Percentiles rank a stretch among this genome's conserved stretches.
Conservation (phyloP, 2,888 invertebrate genomes). For the Trimorus sp. region DNA sequence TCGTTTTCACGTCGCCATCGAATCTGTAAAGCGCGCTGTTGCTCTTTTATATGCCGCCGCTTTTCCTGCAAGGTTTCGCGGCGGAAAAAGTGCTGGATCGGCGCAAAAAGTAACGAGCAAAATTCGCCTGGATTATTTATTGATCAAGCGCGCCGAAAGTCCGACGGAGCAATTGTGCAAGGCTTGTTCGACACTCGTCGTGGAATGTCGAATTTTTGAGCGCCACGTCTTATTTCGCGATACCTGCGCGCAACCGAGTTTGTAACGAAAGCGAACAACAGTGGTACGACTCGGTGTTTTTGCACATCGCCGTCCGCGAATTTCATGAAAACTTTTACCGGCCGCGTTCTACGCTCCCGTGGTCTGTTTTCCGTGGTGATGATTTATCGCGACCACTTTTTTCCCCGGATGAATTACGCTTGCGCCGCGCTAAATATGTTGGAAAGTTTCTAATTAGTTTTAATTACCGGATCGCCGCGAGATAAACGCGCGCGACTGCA, state of each 20-base stretch:
- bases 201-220: too few species aligned
- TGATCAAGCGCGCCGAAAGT: too few species aligned
- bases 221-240: constrained; percentile 26
- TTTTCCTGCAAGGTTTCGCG: too few species aligned
- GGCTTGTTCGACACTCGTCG: too few species aligned
- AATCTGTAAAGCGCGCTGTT: too few species aligned
- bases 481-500: not conserved
- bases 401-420: constrained; percentile 24
- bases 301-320: constrained; percentile 36
- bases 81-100: too few species aligned
- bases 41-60: too few species aligned
- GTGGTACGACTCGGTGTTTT: constrained; percentile 35
- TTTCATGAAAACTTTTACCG: constrained; percentile 42
- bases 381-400: constrained; percentile 31
- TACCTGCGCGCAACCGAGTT: constrained; percentile 47
- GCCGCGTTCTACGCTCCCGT: constrained; percentile 27
- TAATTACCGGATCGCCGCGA: constrained; percentile 10
- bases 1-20: too few species aligned
- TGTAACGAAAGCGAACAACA: constrained; percentile 49
- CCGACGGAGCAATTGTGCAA: too few species aligned
- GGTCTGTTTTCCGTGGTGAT: constrained; percentile 30
- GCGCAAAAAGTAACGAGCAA: too few species aligned
- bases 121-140: too few species aligned
- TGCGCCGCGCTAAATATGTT: constrained; percentile 30
- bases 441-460: constrained; percentile 38